Evolutionary conservation across 2,888 invertebrate species (phyloP).

Genomic region (Dicycla oo): DNA sequence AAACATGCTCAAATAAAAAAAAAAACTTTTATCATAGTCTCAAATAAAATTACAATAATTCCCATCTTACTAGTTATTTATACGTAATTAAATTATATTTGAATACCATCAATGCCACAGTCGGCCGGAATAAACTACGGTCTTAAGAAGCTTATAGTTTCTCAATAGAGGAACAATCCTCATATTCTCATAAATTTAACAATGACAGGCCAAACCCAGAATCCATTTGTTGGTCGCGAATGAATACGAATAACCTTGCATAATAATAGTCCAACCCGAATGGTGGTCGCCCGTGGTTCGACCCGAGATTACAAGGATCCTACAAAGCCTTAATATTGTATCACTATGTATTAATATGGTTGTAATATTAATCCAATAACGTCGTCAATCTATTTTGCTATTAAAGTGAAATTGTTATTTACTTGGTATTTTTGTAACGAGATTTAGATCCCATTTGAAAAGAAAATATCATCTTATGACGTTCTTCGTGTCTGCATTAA

Average conservation of each 20-base stretch:
- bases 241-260: constrained; percentile 56
- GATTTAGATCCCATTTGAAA: background rate
- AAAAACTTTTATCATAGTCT: background rate
- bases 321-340: constrained; percentile 44
- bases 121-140: constrained; percentile 3
- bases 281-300: constrained; percentile 41
- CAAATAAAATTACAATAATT: background rate
- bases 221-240: constrained; percentile 54
- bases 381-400: constrained; percentile 38
- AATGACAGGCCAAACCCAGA: constrained; percentile 50
- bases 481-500: background rate
- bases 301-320: constrained; percentile 56
- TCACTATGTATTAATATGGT: constrained; percentile 49
- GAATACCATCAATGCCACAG: background rate
- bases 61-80: background rate
- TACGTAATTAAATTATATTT: constrained; percentile 12
- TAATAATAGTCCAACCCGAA: constrained; percentile 50
- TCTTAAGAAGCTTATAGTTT: constrained; percentile 38
- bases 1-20: no score
- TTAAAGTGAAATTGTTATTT: constrained; percentile 26
- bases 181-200: constrained; percentile 57
- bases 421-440: constrained; percentile 24
- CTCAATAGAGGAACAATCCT: constrained; percentile 35
- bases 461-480: background rate
- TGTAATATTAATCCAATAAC: constrained; percentile 54